Conservation (phyloP, 2,113 vertebrate species). For the Xiphophorus couchianus region DNA sequence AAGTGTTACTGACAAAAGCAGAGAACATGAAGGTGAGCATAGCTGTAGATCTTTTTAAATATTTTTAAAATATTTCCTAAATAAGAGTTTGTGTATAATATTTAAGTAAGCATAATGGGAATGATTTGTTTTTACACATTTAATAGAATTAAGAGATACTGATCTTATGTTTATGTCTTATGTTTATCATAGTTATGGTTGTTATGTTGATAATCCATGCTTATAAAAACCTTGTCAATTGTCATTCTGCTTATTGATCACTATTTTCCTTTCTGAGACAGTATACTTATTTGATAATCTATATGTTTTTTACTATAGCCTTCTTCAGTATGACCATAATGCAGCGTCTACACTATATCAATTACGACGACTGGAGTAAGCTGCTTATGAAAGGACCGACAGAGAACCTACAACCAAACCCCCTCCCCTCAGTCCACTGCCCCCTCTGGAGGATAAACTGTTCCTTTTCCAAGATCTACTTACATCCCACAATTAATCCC, state of each 20-base stretch:
- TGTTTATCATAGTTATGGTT: background rate
- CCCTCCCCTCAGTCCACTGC: conserved; percentile 28
- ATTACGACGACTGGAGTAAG: conserved; percentile 57
- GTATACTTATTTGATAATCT: background rate
- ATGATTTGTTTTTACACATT: background rate
- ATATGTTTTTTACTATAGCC: conserved; percentile 1
- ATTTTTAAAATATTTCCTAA: background rate
- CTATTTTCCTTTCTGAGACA: background rate
- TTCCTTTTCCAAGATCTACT: conserved; percentile 43
- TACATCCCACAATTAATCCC: conserved; percentile 53
- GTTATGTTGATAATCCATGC: background rate
- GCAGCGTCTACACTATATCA: conserved; percentile 50
- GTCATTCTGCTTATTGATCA: background rate
- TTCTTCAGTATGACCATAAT: conserved; percentile 41
- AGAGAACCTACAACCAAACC: conserved; percentile 31
- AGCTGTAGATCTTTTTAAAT: background rate
- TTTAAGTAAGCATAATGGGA: background rate
- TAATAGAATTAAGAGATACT: background rate
- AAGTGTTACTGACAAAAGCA: conserved; percentile 10
- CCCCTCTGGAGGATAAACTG: conserved; percentile 44
- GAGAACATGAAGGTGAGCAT: conserved; percentile 35
- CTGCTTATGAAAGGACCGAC: conserved; percentile 66
- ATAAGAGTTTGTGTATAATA: background rate
- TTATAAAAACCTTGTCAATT: background rate
- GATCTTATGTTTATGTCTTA: background rate